These are phyloP conservation scores for Agrochola macilenta DNA, from an alignment of 2,888 invertebrate genomes.

Conservation along the genomic window DNA sequence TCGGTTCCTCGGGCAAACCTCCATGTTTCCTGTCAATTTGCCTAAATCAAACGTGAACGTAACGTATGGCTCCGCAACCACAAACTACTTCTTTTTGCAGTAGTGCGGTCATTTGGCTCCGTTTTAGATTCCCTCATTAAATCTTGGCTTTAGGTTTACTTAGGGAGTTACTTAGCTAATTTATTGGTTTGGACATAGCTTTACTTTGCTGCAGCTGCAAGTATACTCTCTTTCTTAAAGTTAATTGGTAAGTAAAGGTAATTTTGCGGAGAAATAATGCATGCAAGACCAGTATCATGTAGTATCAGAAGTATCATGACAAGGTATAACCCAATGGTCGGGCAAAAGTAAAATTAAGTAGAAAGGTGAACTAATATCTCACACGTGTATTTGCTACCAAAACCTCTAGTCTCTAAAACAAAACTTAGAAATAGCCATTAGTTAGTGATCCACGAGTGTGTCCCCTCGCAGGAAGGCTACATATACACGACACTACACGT, in stretches of 20 bases:
- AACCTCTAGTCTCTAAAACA: constrained; percentile 3
- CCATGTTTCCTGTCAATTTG: constrained; percentile 72
- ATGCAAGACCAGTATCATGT: background rate
- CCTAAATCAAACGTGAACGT: constrained; percentile 70
- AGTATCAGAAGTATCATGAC: background rate
- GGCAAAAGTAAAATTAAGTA: background rate
- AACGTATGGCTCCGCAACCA: constrained; percentile 55
- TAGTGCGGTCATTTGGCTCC: constrained; percentile 58
- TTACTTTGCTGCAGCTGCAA: constrained; percentile 36
- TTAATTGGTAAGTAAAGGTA: constrained; percentile 19
- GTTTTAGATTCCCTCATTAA: constrained; percentile 60
- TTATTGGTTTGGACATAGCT: constrained; percentile 50
- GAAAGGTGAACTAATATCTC: background rate
- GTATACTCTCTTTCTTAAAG: constrained; percentile 14
- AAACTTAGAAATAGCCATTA: constrained; percentile 20
- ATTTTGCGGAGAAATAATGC: background rate
- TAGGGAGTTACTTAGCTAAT: constrained; percentile 57
- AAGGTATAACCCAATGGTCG: background rate
- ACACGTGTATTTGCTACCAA: background rate
- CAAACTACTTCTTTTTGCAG: constrained; percentile 44
- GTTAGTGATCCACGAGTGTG: constrained; percentile 9
- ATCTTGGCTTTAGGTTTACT: constrained; percentile 64
- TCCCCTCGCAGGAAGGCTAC: background rate
- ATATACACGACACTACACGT: constrained; percentile 14
- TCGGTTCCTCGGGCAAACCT: constrained; percentile 68